Evolutionary conservation across 2,797 vertebrate species (phyloP).

Genomic region (Apogon talboti): DNA sequence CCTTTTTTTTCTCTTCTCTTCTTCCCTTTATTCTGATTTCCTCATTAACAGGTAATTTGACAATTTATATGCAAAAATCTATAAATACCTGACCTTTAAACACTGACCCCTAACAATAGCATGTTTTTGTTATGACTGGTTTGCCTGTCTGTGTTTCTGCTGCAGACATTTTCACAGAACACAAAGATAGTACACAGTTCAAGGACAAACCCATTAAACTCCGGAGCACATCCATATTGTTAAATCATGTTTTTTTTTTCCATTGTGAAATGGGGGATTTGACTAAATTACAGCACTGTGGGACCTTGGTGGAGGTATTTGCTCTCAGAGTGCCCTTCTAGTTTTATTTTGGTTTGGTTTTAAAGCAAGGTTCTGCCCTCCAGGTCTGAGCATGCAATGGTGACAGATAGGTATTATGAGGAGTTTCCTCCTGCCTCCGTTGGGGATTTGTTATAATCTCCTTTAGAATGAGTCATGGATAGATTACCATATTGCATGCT

Average conservation of each 20-base stretch:
- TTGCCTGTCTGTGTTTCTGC: no score
- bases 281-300: no score
- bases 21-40: not conserved
- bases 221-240: no score
- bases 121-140: no score
- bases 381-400: conserved; percentile 72
- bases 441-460: conserved; percentile 80
- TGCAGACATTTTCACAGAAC: no score
- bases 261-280: no score
- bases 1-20: not conserved
- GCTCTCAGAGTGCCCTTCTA: not conserved
- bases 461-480: conserved; percentile 77
- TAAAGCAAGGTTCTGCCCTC: conserved; percentile 55
- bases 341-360: conserved; percentile 49
- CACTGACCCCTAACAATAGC: not conserved
- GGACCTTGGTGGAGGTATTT: no score
- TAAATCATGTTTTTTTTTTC: no score
- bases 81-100: conserved; percentile 18
- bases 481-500: conserved; percentile 73
- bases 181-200: no score
- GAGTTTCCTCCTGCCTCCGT: conserved; percentile 75
- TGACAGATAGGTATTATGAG: conserved; percentile 76
- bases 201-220: no score
- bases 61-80: conserved; percentile 3
- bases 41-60: not conserved